Base-by-base conservation (phyloP, 1,140 invertebrate species). In the Aphelenchoides besseyi region DNA sequence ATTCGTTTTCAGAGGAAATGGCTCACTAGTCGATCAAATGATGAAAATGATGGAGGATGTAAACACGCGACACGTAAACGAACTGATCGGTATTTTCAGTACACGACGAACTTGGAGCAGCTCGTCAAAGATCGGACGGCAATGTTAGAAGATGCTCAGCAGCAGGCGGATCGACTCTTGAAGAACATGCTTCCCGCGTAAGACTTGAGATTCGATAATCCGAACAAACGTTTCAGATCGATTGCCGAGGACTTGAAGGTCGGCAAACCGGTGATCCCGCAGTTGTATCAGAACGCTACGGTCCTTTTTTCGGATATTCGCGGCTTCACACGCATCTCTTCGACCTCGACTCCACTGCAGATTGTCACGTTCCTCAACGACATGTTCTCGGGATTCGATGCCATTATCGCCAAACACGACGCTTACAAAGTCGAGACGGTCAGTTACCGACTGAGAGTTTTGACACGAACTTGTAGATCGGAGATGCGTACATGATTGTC, bases 401-500 rank as follows among this genome's bases (percentile, higher is more conserved):
- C 77, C 8, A 85, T 84, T 23, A 85, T 84, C 62, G 74, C 83
- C 30, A 85, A 83, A 59, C 81, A 85, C 57, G 82, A 84, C 71
- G 82, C 84, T 35, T 84, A 82, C 64, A 85, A 85, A 73, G 82
- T 84, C 54, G 57, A 70, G 59, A 76, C 76, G 30, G 70, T 79
- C 12, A 54, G 32, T 74, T 5, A 2, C n/a, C 12, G n/a, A 53
- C 69, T 2, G 55, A 5, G 18, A 70, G 23, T 70, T 30, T 16
- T 70, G 2, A 69, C 37, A 63, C 74, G 64, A 76, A 77, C 68
- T 57, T 59, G n/a, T n/a, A 59, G 87, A 94, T 94, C 70, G 92
- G 92, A 0, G 92, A 94, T 85, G 92, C 92, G 0, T 95, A 95
- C 83, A 94, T 95, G 92, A 92, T 93, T 1, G 91, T 91, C 26